Conservation (phyloP, 2,888 invertebrate genomes). For the Cryptus armator region DNA sequence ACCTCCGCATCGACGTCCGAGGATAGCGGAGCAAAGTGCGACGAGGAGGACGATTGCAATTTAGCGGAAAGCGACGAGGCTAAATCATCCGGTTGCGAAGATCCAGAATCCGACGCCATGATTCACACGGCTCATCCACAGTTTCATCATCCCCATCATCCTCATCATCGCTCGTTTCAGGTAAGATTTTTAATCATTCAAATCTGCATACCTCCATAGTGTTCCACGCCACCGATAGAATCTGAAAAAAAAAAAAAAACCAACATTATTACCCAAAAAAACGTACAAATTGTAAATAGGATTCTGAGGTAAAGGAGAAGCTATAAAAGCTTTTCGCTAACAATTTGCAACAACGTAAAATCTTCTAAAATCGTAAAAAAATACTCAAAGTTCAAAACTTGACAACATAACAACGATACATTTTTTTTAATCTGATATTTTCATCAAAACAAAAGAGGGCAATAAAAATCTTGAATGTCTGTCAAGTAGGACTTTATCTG, state of each 20-base stretch:
- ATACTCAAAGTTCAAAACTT: not conserved
- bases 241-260: not conserved
- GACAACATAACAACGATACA: not conserved
- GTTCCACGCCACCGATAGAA: not conserved
- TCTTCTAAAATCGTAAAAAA: not conserved
- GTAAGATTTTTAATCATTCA: constrained; percentile 85
- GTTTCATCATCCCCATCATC: constrained; percentile 87
- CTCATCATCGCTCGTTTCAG: constrained; percentile 89
- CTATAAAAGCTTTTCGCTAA: too few relatives aligned
- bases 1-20: constrained; percentile 73
- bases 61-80: constrained; percentile 59
- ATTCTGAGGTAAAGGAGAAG: too few relatives aligned
- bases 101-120: constrained; percentile 87
- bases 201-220: not conserved
- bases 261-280: not conserved
- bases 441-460: not conserved
- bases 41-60: constrained; percentile 73
- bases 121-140: constrained; percentile 87
- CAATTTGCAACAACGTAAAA: too few relatives aligned
- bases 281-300: not conserved
- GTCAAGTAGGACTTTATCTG: too few relatives aligned
- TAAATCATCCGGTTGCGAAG: constrained; percentile 82
- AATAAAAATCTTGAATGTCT: not conserved
- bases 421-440: not conserved
- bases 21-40: constrained; percentile 80